These are phyloP conservation scores for Ameiurus melas DNA, from an alignment of 2,113 vertebrate genomes.

Conservation along the genomic window DNA sequence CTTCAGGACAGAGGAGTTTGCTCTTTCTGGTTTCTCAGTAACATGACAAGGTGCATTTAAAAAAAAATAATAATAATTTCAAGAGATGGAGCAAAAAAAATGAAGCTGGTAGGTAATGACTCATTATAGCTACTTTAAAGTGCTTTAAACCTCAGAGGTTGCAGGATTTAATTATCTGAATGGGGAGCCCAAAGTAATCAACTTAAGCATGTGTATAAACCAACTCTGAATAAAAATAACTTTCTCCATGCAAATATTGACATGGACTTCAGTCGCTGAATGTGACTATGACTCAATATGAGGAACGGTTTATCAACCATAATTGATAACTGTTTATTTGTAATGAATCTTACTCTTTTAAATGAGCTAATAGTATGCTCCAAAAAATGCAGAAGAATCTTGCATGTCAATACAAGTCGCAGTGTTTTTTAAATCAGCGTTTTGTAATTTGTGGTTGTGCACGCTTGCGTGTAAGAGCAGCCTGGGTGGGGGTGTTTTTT, in stretches of 20 bases:
- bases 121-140: too few relatives aligned
- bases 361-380: neutral
- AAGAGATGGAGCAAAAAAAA: neutral
- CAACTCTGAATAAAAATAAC: neutral
- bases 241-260: neutral
- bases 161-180: neutral
- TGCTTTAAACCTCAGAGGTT: too few relatives aligned
- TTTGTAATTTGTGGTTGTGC: neutral
- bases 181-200: neutral
- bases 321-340: neutral
- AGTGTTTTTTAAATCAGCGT: neutral
- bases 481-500: neutral
- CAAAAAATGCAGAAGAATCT: neutral
- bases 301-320: neutral
- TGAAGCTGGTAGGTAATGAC: too few relatives aligned
- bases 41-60: neutral
- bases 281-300: neutral
- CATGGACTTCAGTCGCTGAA: neutral
- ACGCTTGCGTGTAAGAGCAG: neutral
- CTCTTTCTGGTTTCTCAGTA: neutral
- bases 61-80: neutral
- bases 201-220: neutral
- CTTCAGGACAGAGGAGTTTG: neutral
- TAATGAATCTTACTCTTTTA: neutral
- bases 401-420: neutral